A percentile compares a stretch with the other conserved stretches of the same genome.
Evolutionary conservation across 2,113 vertebrate genomes (phyloP).

Genomic region (Ranitomeya variabilis): DNA sequence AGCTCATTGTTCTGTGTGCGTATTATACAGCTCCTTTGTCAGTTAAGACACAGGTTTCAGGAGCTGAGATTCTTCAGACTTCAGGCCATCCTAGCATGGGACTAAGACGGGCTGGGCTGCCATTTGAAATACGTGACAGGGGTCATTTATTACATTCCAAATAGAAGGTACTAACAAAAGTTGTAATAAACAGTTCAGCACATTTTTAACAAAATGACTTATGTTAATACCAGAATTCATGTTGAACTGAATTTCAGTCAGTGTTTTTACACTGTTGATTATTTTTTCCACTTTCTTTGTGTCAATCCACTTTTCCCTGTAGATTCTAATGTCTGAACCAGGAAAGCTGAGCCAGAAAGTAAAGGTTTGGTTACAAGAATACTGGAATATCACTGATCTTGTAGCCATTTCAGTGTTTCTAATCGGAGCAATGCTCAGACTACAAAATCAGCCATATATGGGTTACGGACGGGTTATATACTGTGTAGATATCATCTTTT

Average conservation of each 20-base stretch:
- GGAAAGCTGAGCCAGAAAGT: slow-evolving; percentile 97
- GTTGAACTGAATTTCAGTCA: background rate
- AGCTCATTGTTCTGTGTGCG: no score
- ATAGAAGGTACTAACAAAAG: no score
- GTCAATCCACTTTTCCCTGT: slow-evolving; percentile 48
- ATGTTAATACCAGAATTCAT: background rate
- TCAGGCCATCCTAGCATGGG: no score
- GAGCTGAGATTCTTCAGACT: no score
- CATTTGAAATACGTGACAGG: no score
- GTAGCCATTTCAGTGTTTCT: slow-evolving; percentile 90
- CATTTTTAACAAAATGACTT: no score
- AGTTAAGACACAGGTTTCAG: no score
- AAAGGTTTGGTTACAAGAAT: slow-evolving; percentile 97
- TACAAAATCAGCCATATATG: slow-evolving; percentile 94
- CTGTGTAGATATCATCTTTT: slow-evolving; percentile 98
- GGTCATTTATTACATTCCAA: no score
- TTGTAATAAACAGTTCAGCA: no score
- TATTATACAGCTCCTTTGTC: no score
- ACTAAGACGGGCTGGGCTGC: no score
- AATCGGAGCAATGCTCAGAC: slow-evolving; percentile 85
- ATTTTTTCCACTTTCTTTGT: background rate
- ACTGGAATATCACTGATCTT: slow-evolving; percentile 98
- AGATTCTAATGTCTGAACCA: slow-evolving; percentile 99
- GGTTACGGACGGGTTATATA: slow-evolving; percentile 96
- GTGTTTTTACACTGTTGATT: background rate